A percentile compares a stretch with the other conserved stretches of the same genome.
Conservation (phyloP, 2,888 invertebrate genomes). For the Tenodera sinensis region DNA sequence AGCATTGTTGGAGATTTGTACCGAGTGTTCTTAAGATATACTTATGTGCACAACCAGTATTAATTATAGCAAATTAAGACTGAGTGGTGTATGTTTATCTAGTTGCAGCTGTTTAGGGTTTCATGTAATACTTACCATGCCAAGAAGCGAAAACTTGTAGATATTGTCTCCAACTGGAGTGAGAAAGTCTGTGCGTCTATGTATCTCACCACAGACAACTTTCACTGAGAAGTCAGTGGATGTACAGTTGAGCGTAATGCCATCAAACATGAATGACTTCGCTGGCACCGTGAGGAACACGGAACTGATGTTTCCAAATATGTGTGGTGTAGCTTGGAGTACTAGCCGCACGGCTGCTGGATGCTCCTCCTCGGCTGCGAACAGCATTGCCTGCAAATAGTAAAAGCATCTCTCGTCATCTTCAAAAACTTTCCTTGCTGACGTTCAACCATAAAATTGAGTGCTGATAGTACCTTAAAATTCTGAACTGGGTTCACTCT, state of each 20-base stretch:
- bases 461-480: no score
- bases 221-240: constrained; percentile 72
- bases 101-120: no score
- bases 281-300: constrained; percentile 63
- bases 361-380: constrained; percentile 58
- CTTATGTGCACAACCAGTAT: no score
- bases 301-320: constrained; percentile 62
- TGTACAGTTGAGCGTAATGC: constrained; percentile 67
- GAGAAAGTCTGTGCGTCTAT: constrained; percentile 58
- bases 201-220: constrained; percentile 66
- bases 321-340: constrained; percentile 65
- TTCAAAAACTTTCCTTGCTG: no score
- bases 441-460: no score
- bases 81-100: no score
- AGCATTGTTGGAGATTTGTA: no score
- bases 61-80: no score
- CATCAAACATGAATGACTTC: constrained; percentile 70
- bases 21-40: no score
- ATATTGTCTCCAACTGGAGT: constrained; percentile 59
- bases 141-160: constrained; percentile 69
- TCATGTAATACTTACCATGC: constrained; percentile 53
- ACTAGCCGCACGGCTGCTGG: constrained; percentile 61
- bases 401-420: no score
- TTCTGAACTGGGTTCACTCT: no score
- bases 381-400: constrained; percentile 51